Evolutionary conservation across 2,888 invertebrate species (phyloP), one percentile per base, ranked within the genome.

Genomic region (Exephanes ischioxanthus): DNA sequence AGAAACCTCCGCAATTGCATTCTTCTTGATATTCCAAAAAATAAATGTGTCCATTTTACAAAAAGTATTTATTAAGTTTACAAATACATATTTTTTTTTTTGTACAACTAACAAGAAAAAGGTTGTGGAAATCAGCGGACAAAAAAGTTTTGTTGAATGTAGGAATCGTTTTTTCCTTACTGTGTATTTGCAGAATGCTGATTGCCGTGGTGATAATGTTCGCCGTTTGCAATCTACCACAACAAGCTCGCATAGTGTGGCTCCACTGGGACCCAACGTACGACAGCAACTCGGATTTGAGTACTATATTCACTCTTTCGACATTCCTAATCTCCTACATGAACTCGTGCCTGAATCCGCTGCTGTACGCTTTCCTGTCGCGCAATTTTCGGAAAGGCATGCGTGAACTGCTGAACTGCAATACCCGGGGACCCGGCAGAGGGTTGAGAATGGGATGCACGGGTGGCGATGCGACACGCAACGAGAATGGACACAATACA

Each of bases 311-410:
- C 85, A 98, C 98, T 11, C 98, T 98, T 0, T 95, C 98, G 85
- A 98, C 98, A 33, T 98, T 97, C 94, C 96, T 98, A 85, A 96
- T 98, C 89, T 96, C 98, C 63, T 99, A 98, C 94, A 96, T 97
- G 94, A 98, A 98, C 95, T 98, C 98, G 22, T 98, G 97, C 70
- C 96, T 98, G 87, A 98, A 99, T 94, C 98, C 98, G 0, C 95
- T 98, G 75, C 95, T 99, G 9, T 99, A 98, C 94, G 98, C 98
- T 3, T 97, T 98, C 93, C 95, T 98, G 76, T 96, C 96, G 2
- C 96, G 97, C 86, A 97, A 97, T 91, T 98, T 98, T 94, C 95
- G 97, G 78, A 97, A 97, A 91, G 98, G 98, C 26, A 97, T 98
- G 96, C 95, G 96, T 85, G 98, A 98, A 93, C 95, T 98, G 33